Percentiles rank a stretch among this genome's conserved stretches.
phyloP scores from a whole-genome alignment of 2,888 invertebrate species.

The Gastracanthus pulcherrimus region DNA sequence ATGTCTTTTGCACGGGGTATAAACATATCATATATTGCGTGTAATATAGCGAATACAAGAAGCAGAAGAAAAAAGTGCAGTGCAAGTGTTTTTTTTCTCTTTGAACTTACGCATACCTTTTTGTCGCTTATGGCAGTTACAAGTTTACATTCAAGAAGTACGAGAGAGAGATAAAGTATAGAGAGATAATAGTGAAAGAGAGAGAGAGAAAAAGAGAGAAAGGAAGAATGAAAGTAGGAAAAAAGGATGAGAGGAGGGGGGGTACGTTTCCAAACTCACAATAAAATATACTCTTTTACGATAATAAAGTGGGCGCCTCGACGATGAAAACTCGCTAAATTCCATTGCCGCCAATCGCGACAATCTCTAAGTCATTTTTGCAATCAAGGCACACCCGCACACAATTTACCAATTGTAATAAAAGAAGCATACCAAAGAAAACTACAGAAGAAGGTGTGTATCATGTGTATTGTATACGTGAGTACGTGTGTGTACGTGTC shows the following conservation, averaged over 20 bases:
- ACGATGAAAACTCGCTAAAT: background rate
- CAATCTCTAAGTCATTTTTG: background rate
- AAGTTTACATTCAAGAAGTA: conserved; percentile 49
- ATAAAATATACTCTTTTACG: conserved; percentile 11
- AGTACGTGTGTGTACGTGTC: background rate
- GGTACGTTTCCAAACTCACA: conserved; percentile 5
- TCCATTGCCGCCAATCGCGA: background rate
- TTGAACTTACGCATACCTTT: conserved; percentile 19
- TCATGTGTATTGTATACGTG: background rate
- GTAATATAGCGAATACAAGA: conserved; percentile 25
- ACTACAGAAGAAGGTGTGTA: conserved; percentile 10
- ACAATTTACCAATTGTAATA: background rate
- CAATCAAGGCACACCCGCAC: conserved; percentile 5
- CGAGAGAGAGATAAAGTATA: too few relatives aligned
- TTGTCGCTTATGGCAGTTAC: conserved; percentile 52
- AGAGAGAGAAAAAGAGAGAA: background rate
- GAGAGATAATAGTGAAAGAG: too few relatives aligned
- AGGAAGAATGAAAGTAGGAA: background rate
- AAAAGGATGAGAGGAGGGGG: background rate
- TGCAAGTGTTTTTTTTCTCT: conserved; percentile 16
- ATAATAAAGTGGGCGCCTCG: background rate
- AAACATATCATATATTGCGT: background rate
- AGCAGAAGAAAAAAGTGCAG: conserved; percentile 11
- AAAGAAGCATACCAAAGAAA: conserved; percentile 6
- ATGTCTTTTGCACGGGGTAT: background rate